Base-by-base conservation (phyloP, 2,888 invertebrate species). In the Drosophila mercatorum region DNA sequence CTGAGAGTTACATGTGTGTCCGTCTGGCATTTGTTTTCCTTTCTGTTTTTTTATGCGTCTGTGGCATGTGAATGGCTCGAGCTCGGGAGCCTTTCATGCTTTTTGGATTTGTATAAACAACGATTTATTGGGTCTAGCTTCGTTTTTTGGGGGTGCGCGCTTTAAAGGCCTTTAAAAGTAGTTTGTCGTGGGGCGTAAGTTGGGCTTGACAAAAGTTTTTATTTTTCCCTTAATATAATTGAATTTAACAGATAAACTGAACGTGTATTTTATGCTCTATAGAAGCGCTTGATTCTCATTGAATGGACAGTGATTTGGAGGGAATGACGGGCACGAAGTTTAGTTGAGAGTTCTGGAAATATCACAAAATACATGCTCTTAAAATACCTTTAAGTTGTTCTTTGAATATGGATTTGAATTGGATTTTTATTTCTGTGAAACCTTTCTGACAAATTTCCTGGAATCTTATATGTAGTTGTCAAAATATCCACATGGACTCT, bases 81-180 rank as follows among this genome's bases (percentile, higher is more conserved):
- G 83, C 81, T 71, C 44, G 81, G 86, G 81, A 89, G 74, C 68
- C 82, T 84, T 84, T 83, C 72, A 76, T 89, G 85, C 68, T 84
- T 72, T 87, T 68, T 79, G 85, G 88, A 84, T 89, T 84, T 79
- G 76, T 87, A 81, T 78, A 88, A 84, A 81, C 89, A 84, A 87
- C 84, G 89, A 84, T 89, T 84, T 84, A 84, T 84, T 87, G 88
- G 74, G 55, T 74, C 41, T 72, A 66, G 67, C 70, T 73, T 74
- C 12, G 62, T 58, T 36, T 70, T 63, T 56, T 17, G 31, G n/a
- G 52, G 44, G 40, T 56, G 56, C 34, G 22, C 12, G 17, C 55
- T 59, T 72, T 62, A 56, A 77, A 78, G 38, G 53, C n/a, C 38
- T 61, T 41, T 47, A 78, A 62, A 59, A 38, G 22, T 58, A 34